phyloP scores from a whole-genome alignment of 2,113 vertebrate species.

The Stercorarius parasiticus region DNA sequence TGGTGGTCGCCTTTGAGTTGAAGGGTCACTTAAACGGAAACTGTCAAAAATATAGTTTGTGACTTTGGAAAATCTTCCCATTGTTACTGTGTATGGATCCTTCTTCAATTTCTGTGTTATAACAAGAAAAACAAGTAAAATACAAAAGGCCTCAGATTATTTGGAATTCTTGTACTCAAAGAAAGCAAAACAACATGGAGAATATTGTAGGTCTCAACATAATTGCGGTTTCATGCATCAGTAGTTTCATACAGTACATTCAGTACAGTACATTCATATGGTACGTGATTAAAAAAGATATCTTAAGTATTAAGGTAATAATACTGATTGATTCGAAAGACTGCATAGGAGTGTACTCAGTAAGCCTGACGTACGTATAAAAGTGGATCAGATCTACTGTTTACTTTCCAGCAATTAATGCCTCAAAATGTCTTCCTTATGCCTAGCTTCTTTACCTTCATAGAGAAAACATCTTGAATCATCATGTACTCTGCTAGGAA shows the following conservation, averaged over 20 bases:
- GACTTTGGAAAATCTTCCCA: slow-evolving; percentile 95
- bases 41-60: slow-evolving; percentile 94
- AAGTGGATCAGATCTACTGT: background rate
- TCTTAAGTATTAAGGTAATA: background rate
- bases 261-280: background rate
- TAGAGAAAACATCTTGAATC: background rate
- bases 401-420: slow-evolving; percentile 47
- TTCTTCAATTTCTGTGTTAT: slow-evolving; percentile 87
- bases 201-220: background rate
- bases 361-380: background rate
- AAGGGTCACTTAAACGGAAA: slow-evolving; percentile 82
- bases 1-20: slow-evolving; percentile 84
- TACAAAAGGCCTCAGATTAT: background rate
- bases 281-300: background rate
- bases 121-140: slow-evolving; percentile 46
- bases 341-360: background rate
- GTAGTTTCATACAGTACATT: background rate
- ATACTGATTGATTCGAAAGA: slow-evolving; percentile 26
- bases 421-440: slow-evolving; percentile 41
- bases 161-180: background rate
- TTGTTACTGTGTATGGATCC: slow-evolving; percentile 89
- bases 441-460: slow-evolving; percentile 43
- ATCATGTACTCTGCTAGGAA: background rate
- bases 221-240: background rate
- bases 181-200: background rate